Percentiles rank a stretch among this genome's conserved stretches.
Evolutionary conservation across 2,113 vertebrate species (phyloP).

Genomic region (Chloebia gouldiae): DNA sequence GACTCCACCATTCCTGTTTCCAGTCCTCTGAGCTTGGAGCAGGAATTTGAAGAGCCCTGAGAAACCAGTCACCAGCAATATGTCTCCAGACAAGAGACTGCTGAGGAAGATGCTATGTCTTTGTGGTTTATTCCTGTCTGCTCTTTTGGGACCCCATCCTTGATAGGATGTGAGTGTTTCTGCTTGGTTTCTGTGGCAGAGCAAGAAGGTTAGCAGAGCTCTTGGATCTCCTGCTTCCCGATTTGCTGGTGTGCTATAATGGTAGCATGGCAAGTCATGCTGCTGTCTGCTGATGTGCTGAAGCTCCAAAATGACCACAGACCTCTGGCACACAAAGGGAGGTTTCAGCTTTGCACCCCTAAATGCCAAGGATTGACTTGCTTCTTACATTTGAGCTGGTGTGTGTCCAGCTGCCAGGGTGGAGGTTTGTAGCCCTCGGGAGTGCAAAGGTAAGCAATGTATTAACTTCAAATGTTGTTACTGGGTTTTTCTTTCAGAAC

Average conservation of each 20-base stretch:
- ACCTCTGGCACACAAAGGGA: not conserved
- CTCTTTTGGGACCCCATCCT: fast-evolving
- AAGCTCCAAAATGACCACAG: not conserved
- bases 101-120: not conserved
- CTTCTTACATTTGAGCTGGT: not conserved
- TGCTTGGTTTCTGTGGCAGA: not conserved
- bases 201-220: not conserved
- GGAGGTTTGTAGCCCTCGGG: not conserved
- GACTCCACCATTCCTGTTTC: not conserved
- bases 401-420: not conserved
- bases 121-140: not conserved
- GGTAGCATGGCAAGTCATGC: not conserved
- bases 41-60: not conserved
- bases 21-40: not conserved
- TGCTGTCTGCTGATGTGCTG: not conserved
- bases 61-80: not conserved
- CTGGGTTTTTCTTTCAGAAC: not conserved
- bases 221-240: not conserved
- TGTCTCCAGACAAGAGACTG: not conserved
- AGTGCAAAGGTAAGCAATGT: not conserved
- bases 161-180: not conserved
- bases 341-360: not conserved
- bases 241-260: not conserved
- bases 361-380: not conserved
- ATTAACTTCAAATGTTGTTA: not conserved